Evolutionary conservation across 2,797 vertebrate species (phyloP), one percentile per base, ranked within the genome.

Genomic region (Sorex maritimensis): DNA sequence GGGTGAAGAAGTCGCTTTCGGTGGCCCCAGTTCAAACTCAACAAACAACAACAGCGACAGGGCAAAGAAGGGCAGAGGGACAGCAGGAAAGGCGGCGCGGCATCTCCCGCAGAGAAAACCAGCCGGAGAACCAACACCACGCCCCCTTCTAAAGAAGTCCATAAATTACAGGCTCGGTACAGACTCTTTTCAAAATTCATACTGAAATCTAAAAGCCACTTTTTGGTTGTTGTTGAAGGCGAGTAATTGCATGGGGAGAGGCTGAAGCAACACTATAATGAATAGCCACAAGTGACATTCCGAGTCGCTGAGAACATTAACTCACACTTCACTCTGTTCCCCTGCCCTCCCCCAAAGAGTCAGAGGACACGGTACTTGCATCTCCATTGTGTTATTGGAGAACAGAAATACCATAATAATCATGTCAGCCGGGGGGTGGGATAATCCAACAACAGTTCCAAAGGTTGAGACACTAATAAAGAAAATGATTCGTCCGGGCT

Each of bases 151-250:
- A 84, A 81, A 69, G 86, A 19, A 91, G 44, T 81, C 49, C 41
- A 44, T 49, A 71, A 89, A 89, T 74, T 71, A 90, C 0, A 89
- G 46, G 69, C 26, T 63, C 23, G 23, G 30, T 52, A 61, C 12
- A 72, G 92, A 87, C 19, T 83, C 52, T 81, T 89, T 41, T 88
- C 58, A 75, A 72, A 80, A 83, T 46, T 38, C 77, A 86, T 49
- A 75, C 6, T 72, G 68, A 90, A 95, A 81, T 72, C 77, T 63
- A 73, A 92, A 72, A 69, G 61, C 90, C 95, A 88, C 75, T 65
- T 85, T 41, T 84, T 58, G 21, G 68, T 77, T 84, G 83, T 44
- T 67, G 73, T 55, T 86, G 78, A 81, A 73, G 49, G 74, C 81
- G 89, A 94, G 79, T 71, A 88, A 93, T 6, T 88, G 73, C 38